Conservation (phyloP, 1,140 invertebrate genomes). For the Dinoponera quadriceps region DNA sequence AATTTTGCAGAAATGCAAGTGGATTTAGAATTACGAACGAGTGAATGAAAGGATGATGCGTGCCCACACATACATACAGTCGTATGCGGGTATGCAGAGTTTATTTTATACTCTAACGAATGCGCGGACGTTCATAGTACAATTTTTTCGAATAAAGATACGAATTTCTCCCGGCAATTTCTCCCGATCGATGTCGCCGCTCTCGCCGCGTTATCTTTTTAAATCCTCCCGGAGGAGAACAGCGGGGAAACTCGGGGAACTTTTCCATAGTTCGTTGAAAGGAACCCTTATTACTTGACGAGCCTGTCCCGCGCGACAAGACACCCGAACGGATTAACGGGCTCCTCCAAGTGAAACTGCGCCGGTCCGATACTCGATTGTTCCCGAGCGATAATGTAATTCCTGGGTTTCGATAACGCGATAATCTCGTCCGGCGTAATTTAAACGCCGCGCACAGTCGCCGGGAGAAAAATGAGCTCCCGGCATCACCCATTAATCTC, state of each 20-base stretch:
- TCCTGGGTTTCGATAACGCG: conserved; percentile 16
- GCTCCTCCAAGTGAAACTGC: not conserved
- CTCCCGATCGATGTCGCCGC: not conserved
- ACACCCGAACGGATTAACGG: conserved; percentile 34
- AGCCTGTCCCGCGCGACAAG: conserved; percentile 8
- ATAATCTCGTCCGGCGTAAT: conserved; percentile 43
- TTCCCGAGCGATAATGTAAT: conserved; percentile 26
- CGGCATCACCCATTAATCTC: conserved; percentile 31
- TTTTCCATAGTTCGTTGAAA: conserved; percentile 29
- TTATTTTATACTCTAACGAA: no score
- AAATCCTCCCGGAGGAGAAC: not conserved
- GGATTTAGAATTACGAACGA: not conserved
- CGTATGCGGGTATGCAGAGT: no score
- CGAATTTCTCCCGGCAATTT: not conserved
- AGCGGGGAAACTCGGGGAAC: conserved; percentile 1
- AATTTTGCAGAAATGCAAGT: no score
- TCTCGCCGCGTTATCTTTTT: not conserved
- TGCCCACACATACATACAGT: no score
- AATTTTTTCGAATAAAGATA: conserved; percentile 4
- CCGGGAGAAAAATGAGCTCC: conserved; percentile 24
- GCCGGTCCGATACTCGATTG: conserved; percentile 27
- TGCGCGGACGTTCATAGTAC: not conserved
- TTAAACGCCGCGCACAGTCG: conserved; percentile 23
- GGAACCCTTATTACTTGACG: conserved; percentile 14
- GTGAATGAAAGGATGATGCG: no score